phyloP scores from a whole-genome alignment of 37 sponge, comb jelly and placozoan genomes.

The Aphrocallistes beatrix region DNA sequence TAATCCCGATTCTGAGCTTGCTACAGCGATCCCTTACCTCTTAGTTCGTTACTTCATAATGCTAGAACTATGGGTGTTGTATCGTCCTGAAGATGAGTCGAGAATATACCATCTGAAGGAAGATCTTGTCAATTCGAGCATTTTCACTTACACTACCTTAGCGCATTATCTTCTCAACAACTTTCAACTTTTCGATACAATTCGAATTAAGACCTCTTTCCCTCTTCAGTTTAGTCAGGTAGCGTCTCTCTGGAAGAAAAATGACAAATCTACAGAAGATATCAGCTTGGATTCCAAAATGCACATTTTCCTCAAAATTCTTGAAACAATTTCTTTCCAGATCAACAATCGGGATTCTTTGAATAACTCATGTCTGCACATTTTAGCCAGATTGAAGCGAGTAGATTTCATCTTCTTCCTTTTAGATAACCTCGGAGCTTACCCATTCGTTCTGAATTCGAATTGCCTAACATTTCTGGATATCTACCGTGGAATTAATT shows the following conservation, averaged over 20 bases:
- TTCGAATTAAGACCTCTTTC: background rate
- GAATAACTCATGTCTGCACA: background rate
- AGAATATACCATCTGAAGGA: background rate
- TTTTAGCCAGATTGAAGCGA: background rate
- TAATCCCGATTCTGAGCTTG: background rate
- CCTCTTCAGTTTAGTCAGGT: background rate
- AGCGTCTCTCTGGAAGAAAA: background rate
- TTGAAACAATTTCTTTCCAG: background rate
- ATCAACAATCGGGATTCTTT: background rate
- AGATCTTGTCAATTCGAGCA: background rate
- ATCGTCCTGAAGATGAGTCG: background rate
- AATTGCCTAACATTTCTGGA: background rate
- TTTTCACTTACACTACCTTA: background rate
- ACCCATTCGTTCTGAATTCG: background rate
- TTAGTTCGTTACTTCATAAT: background rate
- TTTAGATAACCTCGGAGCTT: background rate
- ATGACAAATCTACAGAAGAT: background rate
- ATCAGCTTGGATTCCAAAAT: background rate
- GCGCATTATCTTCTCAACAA: background rate
- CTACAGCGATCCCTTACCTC: background rate
- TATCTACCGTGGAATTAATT: background rate
- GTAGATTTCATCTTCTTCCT: background rate
- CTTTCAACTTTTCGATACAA: conserved; percentile 4
- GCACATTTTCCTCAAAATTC: background rate
- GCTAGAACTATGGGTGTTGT: background rate